Percentiles rank a stretch among this genome's conserved stretches.
Conservation (phyloP, 2,888 invertebrate genomes). For the Napeogenes sylphis region DNA sequence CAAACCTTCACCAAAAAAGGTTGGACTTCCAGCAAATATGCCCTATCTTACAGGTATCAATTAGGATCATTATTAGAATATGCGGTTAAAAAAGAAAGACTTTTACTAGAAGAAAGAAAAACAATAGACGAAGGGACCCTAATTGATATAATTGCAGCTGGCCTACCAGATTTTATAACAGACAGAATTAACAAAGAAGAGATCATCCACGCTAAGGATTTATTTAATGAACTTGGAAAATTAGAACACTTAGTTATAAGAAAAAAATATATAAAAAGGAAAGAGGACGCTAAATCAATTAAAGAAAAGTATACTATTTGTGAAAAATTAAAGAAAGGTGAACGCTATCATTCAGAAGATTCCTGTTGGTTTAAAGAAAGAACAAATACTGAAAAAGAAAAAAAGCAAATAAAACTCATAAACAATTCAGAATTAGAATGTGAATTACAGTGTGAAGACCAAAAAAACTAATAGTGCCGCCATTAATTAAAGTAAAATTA, state of each 20-base stretch:
- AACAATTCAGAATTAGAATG: slow-evolving; percentile 28
- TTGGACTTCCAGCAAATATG: slow-evolving; percentile 33
- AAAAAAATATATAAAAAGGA: slow-evolving; percentile 2
- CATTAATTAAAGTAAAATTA: slow-evolving; percentile 33
- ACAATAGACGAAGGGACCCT: slow-evolving; percentile 22
- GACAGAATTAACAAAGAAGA: slow-evolving; percentile 17
- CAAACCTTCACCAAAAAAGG: slow-evolving; percentile 36
- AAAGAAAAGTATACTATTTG: slow-evolving; percentile 26
- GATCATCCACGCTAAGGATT: not conserved
- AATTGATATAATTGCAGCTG: slow-evolving; percentile 15
- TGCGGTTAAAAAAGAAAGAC: slow-evolving; percentile 37
- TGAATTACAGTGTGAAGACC: slow-evolving; percentile 28
- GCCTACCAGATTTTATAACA: slow-evolving; percentile 16
- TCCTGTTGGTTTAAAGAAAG: slow-evolving; percentile 26
- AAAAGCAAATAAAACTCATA: slow-evolving; percentile 19
- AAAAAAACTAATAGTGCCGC: slow-evolving; percentile 34
- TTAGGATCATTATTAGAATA: slow-evolving; percentile 38
- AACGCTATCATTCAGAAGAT: slow-evolving; percentile 26
- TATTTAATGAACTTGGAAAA: slow-evolving; percentile 16
- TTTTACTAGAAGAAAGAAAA: too few relatives aligned
- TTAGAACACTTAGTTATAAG: slow-evolving; percentile 11
- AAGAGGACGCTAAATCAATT: slow-evolving; percentile 6
- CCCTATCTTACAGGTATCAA: slow-evolving; percentile 35
- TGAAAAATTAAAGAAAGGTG: slow-evolving; percentile 26
- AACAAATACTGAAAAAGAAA: slow-evolving; percentile 15